A percentile compares a stretch with the other conserved stretches of the same genome.
These are phyloP conservation scores for Eriocheir sinensis DNA, from an alignment of 1,140 invertebrate species.

Conservation along the genomic window DNA sequence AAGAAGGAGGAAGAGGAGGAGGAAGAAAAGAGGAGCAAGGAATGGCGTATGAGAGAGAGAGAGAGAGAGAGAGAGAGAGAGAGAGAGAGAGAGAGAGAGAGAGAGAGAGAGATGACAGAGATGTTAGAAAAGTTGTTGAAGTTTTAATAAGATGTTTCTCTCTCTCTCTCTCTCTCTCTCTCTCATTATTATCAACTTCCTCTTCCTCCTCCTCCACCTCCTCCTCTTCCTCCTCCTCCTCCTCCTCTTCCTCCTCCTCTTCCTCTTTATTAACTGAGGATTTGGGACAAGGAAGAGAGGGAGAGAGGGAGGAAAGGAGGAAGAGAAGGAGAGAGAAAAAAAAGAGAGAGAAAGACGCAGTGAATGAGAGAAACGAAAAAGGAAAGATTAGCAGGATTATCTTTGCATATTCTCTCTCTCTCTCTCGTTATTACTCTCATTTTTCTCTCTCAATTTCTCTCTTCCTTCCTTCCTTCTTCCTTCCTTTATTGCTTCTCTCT, in stretches of 20 bases:
- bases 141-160: no score
- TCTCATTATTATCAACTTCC: no score
- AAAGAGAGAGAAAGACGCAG: background rate
- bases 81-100: conserved; percentile 30
- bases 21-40: background rate
- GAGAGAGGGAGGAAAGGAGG: background rate
- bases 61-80: conserved; percentile 30
- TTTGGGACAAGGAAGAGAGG: background rate
- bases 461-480: no score
- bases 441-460: no score
- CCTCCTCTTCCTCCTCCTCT: no score
- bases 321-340: background rate
- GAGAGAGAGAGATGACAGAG: background rate
- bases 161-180: no score
- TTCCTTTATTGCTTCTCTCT: no score
- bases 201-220: no score
- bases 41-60: background rate
- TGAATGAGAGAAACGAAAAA: background rate
- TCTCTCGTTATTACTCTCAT: no score
- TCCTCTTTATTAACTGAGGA: no score
- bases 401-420: no score
- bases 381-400: background rate
- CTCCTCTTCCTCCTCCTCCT: no score
- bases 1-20: background rate
- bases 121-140: background rate